These are phyloP conservation scores for Sebastes trivittatus DNA, from an alignment of 2,797 vertebrate species.

Conservation along the genomic window DNA sequence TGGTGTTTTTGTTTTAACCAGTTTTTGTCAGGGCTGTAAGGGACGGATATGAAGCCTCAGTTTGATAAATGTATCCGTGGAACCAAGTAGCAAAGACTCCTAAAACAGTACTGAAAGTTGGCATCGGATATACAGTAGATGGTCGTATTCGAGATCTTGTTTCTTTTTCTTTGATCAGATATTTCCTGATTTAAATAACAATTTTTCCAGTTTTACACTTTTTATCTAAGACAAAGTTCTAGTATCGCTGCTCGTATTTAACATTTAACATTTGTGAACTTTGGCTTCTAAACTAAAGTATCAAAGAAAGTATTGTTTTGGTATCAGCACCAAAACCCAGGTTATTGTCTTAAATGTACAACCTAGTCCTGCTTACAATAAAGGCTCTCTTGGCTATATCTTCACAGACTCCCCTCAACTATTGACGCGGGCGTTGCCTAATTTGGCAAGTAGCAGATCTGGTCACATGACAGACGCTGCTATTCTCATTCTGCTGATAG, in stretches of 20 bases:
- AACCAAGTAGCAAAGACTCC: background rate
- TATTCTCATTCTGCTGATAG: background rate
- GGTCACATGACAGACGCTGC: background rate
- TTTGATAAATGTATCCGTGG: background rate
- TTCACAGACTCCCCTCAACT: background rate
- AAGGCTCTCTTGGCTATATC: background rate
- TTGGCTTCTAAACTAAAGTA: background rate
- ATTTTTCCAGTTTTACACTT: background rate
- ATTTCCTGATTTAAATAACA: background rate
- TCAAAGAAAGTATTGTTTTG: background rate
- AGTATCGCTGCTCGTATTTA: background rate
- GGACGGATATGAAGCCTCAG: background rate
- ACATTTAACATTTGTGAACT: background rate
- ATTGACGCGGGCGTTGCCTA: background rate
- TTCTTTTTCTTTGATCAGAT: background rate
- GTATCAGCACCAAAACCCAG: background rate
- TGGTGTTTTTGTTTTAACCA: background rate
- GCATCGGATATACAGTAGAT: background rate
- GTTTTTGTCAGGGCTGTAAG: background rate
- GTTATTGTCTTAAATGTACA: background rate
- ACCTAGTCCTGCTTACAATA: background rate
- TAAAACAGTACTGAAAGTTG: background rate
- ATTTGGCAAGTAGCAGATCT: background rate
- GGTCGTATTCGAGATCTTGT: background rate
- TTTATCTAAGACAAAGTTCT: background rate